A percentile compares a stretch with the other conserved stretches of the same genome.
Conservation (phyloP, 1,140 invertebrate species). For the Drosophila hydei region DNA sequence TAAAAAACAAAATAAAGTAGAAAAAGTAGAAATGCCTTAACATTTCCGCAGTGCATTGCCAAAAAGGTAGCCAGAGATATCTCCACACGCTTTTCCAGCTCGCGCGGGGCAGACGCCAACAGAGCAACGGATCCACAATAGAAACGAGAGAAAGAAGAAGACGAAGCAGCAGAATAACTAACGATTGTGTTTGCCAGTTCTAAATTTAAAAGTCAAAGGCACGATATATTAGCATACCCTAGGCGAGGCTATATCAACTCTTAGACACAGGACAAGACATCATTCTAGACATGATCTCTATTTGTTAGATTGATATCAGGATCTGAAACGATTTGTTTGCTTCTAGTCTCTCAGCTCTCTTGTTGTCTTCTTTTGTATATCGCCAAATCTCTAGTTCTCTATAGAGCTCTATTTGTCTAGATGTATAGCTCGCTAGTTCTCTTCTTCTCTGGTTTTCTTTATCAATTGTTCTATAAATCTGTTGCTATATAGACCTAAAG, state of each 20-base stretch:
- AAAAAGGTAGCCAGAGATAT: conserved; percentile 47
- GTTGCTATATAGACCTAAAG: no score
- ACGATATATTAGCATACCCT: conserved; percentile 41
- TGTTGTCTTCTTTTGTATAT: no score
- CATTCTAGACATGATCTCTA: no score
- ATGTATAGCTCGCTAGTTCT: no score
- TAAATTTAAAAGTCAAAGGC: conserved; percentile 78
- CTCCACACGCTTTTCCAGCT: conserved; percentile 33
- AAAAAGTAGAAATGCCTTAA: conserved; percentile 23
- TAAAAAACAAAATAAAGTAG: conserved; percentile 43
- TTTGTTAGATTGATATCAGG: no score
- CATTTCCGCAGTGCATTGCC: conserved; percentile 71
- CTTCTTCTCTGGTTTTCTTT: no score
- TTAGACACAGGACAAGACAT: not conserved
- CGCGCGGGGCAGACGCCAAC: not conserved
- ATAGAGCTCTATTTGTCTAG: no score
- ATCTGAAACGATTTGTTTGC: no score
- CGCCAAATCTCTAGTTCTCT: no score
- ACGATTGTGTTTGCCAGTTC: conserved; percentile 61
- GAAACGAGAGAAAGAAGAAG: not conserved
- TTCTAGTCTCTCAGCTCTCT: no score
- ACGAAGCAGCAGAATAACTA: conserved; percentile 3
- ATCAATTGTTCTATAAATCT: no score
- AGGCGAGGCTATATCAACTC: not conserved
- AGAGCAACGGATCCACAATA: conserved; percentile 10